Percentiles rank a stretch among this genome's conserved stretches.
phyloP scores from a whole-genome alignment of 35 echinoderm and acorn worm species.

The Apostichopus parvimensis region DNA sequence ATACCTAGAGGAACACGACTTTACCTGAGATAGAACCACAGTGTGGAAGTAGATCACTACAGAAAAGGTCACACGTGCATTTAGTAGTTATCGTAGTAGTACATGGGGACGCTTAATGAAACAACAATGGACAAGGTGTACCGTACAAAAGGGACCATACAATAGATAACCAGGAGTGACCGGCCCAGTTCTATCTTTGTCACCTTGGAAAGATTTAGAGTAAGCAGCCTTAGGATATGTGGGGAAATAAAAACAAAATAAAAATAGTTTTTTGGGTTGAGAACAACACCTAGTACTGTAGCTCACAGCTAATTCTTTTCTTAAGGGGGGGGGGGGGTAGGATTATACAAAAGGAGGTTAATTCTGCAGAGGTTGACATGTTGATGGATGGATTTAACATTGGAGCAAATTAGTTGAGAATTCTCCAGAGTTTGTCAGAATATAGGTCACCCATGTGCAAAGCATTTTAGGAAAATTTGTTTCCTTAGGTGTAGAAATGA shows the following conservation, averaged over 20 bases:
- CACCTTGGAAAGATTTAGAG: background rate
- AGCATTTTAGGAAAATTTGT: background rate
- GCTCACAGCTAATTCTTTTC: too few relatives aligned
- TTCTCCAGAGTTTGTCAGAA: background rate
- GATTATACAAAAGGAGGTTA: slow-evolving; percentile 8
- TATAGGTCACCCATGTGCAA: slow-evolving; percentile 13
- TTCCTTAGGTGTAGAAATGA: background rate
- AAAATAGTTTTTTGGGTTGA: background rate
- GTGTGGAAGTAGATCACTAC: background rate
- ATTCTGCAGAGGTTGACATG: slow-evolving; percentile 11
- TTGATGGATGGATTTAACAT: background rate
- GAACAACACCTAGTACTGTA: too few relatives aligned
- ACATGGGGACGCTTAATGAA: background rate
- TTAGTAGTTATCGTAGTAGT: background rate
- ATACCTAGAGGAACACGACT: background rate
- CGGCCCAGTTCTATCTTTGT: background rate
- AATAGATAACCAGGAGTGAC: background rate
- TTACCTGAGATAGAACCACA: background rate
- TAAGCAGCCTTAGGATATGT: background rate
- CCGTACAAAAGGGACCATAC: background rate
- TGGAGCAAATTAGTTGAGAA: background rate
- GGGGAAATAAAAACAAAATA: background rate
- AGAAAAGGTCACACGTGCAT: background rate
- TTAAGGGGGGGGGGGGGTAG: too few relatives aligned
- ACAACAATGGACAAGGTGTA: background rate